Percentiles rank a stretch among this genome's conserved stretches.
Evolutionary conservation across 2,797 vertebrate genomes (phyloP).

Genomic region (Melanotaenia boesemani): DNA sequence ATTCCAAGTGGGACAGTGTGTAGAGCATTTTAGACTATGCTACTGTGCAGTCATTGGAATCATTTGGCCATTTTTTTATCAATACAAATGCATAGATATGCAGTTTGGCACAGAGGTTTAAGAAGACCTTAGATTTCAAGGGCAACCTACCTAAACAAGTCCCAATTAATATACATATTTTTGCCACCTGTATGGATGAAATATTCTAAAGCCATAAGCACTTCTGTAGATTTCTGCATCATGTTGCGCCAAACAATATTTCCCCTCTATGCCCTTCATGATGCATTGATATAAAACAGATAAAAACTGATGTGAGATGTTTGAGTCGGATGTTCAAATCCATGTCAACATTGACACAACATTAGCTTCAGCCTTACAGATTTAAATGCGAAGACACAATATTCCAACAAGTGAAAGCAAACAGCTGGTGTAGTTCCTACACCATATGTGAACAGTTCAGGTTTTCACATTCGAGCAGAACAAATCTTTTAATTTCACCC

Average conservation of each 20-base stretch:
- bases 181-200: too few relatives aligned
- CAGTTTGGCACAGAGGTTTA: not conserved
- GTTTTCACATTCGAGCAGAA: not conserved
- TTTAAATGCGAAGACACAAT: not conserved
- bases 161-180: too few relatives aligned
- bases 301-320: not conserved
- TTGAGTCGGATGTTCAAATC: not conserved
- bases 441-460: not conserved
- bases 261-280: too few relatives aligned
- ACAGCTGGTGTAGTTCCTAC: not conserved
- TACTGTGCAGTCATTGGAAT: too few relatives aligned
- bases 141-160: not conserved
- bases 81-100: not conserved
- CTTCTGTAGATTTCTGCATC: too few relatives aligned
- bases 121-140: not conserved
- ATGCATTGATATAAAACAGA: too few relatives aligned
- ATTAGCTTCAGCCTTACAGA: not conserved
- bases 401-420: not conserved
- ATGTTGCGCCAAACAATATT: too few relatives aligned
- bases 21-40: too few relatives aligned
- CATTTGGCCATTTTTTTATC: not conserved
- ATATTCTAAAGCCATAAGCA: too few relatives aligned
- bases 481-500: not conserved
- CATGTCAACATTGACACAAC: not conserved
- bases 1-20: too few relatives aligned